Conservation (phyloP, 2,888 invertebrate genomes). For the Caprella mutica region DNA sequence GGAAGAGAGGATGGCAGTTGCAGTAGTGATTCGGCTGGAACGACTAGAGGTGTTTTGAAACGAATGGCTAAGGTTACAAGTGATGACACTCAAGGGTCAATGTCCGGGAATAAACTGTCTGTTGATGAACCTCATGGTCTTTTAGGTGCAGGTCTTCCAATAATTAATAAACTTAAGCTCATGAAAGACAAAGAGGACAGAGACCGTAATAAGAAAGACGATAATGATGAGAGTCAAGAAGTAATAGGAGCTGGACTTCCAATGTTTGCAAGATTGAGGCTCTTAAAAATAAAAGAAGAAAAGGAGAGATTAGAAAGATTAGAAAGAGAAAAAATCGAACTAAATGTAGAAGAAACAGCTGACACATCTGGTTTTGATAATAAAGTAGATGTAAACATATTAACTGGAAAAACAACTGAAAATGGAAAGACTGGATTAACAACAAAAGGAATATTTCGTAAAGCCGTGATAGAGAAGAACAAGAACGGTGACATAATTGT, state of each 20-base stretch:
- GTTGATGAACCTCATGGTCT: slow-evolving; percentile 49
- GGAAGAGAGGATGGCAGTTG: slow-evolving; percentile 36
- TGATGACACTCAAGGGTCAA: slow-evolving; percentile 37
- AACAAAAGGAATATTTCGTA: background rate
- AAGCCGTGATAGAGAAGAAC: slow-evolving; percentile 5
- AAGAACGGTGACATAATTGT: slow-evolving; percentile 2
- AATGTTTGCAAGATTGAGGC: slow-evolving; percentile 52
- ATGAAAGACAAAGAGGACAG: slow-evolving; percentile 72
- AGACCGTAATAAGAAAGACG: slow-evolving; percentile 38
- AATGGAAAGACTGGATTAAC: background rate
- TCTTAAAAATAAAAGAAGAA: slow-evolving; percentile 42
- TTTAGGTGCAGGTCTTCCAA: slow-evolving; percentile 69
- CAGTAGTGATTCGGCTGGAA: slow-evolving; percentile 22
- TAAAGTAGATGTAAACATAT: slow-evolving; percentile 1
- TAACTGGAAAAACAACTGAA: background rate
- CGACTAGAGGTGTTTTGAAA: slow-evolving; percentile 49
- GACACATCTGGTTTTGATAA: background rate
- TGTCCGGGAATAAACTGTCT: slow-evolving; percentile 15
- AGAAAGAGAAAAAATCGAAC: slow-evolving; percentile 16
- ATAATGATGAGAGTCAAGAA: slow-evolving; percentile 42
- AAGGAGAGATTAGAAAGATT: slow-evolving; percentile 24
- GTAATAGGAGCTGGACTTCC: slow-evolving; percentile 60
- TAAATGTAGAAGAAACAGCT: background rate
- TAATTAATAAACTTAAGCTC: slow-evolving; percentile 61
- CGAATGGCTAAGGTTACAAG: slow-evolving; percentile 65